phyloP scores from a whole-genome alignment of 2,888 invertebrate species.

The Muscina levida region DNA sequence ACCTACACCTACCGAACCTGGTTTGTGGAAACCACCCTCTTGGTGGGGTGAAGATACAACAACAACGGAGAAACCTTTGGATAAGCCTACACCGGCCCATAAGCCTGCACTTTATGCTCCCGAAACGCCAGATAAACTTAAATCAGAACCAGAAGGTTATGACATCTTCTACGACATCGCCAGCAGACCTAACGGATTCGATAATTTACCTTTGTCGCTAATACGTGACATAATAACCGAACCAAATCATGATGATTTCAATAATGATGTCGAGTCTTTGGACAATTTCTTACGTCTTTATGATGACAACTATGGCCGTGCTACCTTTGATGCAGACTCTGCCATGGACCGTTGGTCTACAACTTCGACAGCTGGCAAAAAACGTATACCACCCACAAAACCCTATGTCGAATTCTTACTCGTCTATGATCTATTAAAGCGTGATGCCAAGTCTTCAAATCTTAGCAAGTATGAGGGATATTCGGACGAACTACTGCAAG shows the following conservation, averaged over 20 bases:
- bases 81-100: slow-evolving; percentile 72
- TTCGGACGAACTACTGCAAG: slow-evolving; percentile 74
- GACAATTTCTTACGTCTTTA: slow-evolving; percentile 79
- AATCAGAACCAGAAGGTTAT: slow-evolving; percentile 68
- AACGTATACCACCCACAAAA: slow-evolving; percentile 79
- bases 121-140: slow-evolving; percentile 32
- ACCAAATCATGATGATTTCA: slow-evolving; percentile 74
- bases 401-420: slow-evolving; percentile 79
- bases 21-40: slow-evolving; percentile 74
- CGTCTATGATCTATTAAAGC: slow-evolving; percentile 79
- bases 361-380: slow-evolving; percentile 77
- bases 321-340: slow-evolving; percentile 73
- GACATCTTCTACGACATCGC: slow-evolving; percentile 72
- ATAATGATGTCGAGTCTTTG: slow-evolving; percentile 77
- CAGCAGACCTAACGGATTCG: slow-evolving; percentile 71
- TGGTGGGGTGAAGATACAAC: slow-evolving; percentile 73
- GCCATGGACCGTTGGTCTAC: slow-evolving; percentile 76
- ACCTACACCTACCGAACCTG: slow-evolving; percentile 35
- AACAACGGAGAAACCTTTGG: slow-evolving; percentile 69
- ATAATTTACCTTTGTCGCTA: slow-evolving; percentile 75
- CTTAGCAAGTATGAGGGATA: slow-evolving; percentile 79
- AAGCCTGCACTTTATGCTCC: slow-evolving; percentile 76
- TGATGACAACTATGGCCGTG: slow-evolving; percentile 78
- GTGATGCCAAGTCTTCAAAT: slow-evolving; percentile 79
- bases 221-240: slow-evolving; percentile 77